phyloP scores from a whole-genome alignment of 1,140 invertebrate genomes.

The Periplaneta americana region DNA sequence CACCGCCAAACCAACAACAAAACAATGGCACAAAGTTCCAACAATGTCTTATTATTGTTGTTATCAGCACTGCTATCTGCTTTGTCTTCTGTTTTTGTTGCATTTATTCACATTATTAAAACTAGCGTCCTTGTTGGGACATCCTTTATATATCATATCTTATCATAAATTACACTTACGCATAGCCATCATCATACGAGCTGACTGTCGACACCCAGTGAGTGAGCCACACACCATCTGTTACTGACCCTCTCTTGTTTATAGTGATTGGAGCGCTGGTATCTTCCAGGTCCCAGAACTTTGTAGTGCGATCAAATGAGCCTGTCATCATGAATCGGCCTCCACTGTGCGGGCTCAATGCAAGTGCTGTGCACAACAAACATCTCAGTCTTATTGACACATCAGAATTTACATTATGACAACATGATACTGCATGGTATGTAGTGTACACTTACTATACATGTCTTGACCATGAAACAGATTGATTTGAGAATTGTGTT shows the following conservation, averaged over 20 bases:
- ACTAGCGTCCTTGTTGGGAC: neutral
- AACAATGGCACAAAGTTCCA: neutral
- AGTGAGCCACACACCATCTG: conserved; percentile 28
- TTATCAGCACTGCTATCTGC: no score
- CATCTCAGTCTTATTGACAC: no score
- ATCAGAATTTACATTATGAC: no score
- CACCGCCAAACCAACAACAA: no score
- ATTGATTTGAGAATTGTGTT: no score
- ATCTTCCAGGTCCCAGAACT: conserved; percentile 29
- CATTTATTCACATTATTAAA: no score
- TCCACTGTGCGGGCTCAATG: neutral
- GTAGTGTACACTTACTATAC: no score
- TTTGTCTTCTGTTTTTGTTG: no score
- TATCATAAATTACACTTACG: conserved; percentile 25
- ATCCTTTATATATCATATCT: neutral
- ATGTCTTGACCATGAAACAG: no score
- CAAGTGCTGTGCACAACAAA: conserved; percentile 2
- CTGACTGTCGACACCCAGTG: conserved; percentile 30
- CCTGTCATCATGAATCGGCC: conserved; percentile 24
- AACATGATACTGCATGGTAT: no score
- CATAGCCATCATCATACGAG: conserved; percentile 37
- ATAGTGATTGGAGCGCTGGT: conserved; percentile 20
- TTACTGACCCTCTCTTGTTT: conserved; percentile 22
- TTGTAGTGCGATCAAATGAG: conserved; percentile 25
- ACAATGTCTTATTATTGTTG: neutral